phyloP scores from a whole-genome alignment of 2,113 vertebrate species.

The Acanthisitta chloris region DNA sequence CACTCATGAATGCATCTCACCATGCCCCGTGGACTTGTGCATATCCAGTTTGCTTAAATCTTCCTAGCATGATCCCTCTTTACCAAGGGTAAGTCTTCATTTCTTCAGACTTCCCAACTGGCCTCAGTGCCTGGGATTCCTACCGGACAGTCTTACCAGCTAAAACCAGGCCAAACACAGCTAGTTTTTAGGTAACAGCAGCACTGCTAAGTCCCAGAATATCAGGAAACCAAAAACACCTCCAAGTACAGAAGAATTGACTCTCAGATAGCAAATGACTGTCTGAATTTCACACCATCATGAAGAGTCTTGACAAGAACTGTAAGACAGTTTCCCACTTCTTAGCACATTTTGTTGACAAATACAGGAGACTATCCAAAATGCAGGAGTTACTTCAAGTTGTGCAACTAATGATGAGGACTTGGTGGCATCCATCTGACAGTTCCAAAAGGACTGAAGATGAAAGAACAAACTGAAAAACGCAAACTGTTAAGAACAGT shows the following conservation, averaged over 20 bases:
- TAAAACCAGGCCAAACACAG: neutral
- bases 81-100: neutral
- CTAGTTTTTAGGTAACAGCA: neutral
- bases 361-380: neutral
- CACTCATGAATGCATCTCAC: rapidly evolving
- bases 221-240: neutral
- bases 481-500: neutral
- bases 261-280: neutral
- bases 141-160: neutral
- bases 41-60: neutral
- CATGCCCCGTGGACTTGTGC: neutral
- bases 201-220: neutral
- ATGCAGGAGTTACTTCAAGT: neutral
- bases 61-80: neutral
- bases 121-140: neutral
- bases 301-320: neutral
- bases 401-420: neutral
- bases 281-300: neutral
- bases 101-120: neutral
- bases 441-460: neutral
- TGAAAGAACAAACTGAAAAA: neutral
- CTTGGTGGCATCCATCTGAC: neutral
- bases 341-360: neutral
- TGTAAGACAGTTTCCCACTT: neutral
- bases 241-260: neutral